Evolutionary conservation across 1,140 invertebrate species (phyloP).

Genomic region (Caerostris darwini): DNA sequence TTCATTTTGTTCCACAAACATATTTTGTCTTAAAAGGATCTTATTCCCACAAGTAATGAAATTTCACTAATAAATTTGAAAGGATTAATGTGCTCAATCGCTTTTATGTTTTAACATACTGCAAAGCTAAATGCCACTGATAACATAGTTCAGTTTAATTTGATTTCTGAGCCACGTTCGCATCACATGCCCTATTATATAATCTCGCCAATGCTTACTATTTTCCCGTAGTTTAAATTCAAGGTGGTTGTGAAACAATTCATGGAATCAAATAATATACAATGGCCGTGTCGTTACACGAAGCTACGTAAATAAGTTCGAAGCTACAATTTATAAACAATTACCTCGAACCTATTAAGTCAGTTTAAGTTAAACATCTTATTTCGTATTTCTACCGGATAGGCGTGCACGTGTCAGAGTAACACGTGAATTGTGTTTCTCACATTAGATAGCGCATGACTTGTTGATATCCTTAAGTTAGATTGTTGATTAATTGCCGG

Average conservation of each 20-base stretch:
- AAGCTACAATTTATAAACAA: background rate
- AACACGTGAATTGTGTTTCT: background rate
- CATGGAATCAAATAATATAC: background rate
- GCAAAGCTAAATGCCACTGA: no score
- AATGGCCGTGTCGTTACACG: background rate
- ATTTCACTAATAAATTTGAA: no score
- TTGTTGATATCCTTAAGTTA: background rate
- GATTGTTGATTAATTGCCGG: background rate
- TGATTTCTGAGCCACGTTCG: no score
- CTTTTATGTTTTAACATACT: no score
- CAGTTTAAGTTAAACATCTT: background rate
- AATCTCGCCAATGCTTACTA: no score
- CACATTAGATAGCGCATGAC: background rate
- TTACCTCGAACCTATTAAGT: background rate
- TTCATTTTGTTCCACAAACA: no score
- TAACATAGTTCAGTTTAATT: no score
- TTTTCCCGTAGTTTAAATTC: no score
- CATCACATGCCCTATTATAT: no score
- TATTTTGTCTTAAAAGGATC: no score
- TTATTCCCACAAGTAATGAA: no score
- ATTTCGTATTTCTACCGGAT: background rate
- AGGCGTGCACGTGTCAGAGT: background rate
- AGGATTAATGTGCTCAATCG: no score
- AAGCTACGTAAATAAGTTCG: background rate
- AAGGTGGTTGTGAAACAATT: conserved; percentile 9